Base-by-base conservation (phyloP, 2,797 vertebrate species). In the Pangasius larnaudii region DNA sequence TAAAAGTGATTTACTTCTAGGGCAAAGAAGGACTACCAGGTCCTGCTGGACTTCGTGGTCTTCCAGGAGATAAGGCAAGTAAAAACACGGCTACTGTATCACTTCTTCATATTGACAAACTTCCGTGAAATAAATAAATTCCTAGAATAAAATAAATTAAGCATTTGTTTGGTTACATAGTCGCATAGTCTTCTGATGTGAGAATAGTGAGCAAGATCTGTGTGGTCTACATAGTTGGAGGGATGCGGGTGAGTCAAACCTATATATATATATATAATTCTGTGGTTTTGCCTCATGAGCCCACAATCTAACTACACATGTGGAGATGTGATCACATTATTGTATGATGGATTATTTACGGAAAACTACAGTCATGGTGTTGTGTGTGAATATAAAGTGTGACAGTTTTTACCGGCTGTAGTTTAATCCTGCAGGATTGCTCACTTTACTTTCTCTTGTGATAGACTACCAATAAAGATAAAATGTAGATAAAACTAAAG, bases 1-100 rank as follows among this genome's bases (percentile, higher is more conserved):
- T 53, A 19, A 51, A 63, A 88, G 36, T 30, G 3, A 81, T 85
- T 30, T 74, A 56, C 30, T 61, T 42, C 92, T 93, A 98, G 98
- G 98, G 98, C 91, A 95, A 95, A 49, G 95, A 95, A 93, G 98
- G 98, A 90, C 93, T 95, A 86, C 90, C 95, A 90, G 98, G 98
- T 91, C 91, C 96, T 78, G 87, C 89, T 0, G 98, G 98, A 90
- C 96, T 96, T 89, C 95, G 94, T 88, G 98, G 98, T 92, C 92
- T 95, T 78, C 95, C 97, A 79, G 98, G 98, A 95, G 96, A 97
- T 93, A 92, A 92, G 88, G 98, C 98, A 97, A 91, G 97, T 96
- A 91, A 82, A 46, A 33, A 78, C 42, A 5, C 42, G 42, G 22
- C 58, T 24, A 46, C 42, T 46, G 42, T 46, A 24, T 74, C 42